Base-by-base conservation (phyloP, 2,113 vertebrate species). In the Geothlypis trichas region DNA sequence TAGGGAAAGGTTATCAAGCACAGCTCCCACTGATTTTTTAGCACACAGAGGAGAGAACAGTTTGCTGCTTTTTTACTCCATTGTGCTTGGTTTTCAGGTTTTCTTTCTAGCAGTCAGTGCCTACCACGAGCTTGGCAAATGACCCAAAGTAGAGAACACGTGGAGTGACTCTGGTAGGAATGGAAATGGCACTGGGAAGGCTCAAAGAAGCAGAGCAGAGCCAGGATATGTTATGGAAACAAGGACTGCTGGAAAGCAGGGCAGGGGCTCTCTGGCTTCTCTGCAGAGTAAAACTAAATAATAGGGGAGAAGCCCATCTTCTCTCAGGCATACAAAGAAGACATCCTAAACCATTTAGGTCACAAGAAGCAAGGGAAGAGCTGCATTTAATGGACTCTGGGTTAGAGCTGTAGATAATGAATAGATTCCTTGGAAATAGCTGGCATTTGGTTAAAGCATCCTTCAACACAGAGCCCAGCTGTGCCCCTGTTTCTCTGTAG, bases 401-500 rank as follows among this genome's bases (percentile, higher is more conserved):
- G 5, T 75, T 79, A 44, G 81, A 84, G 18, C 62, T 81, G 52
- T 24, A 24, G 73, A 74, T 82, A 77, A 92, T 89, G 57, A 82
- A 92, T 66, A 37, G 66, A 58, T 82, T 85, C 58, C 58, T 85
- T 62, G 71, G 67, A 58, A 82, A 46, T 37, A 58, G 81, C 66
- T 93, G 91, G 81, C 51, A 6, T 39, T 57, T 24, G 58, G 24
- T 54, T 41, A 52, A 57, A 78, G 33, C 42, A 52, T 35, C 89
- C 67, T 79, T 55, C 35, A 66, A 14, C 91, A 63, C 46, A 84
- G 93, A 82, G 84, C 76, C 86, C 91, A 90, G 91, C 95, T 95
- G 91, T 84, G 89, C 24, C 52, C 89, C 89, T 2, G 3, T 26
- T 69, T 78, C 83, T 88, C 79, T 77, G 75, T 59, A 28, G 80